Evolutionary conservation across 2,113 vertebrate genomes (phyloP), one percentile per base, ranked within the genome.

Genomic region (Manacus vitellinus): DNA sequence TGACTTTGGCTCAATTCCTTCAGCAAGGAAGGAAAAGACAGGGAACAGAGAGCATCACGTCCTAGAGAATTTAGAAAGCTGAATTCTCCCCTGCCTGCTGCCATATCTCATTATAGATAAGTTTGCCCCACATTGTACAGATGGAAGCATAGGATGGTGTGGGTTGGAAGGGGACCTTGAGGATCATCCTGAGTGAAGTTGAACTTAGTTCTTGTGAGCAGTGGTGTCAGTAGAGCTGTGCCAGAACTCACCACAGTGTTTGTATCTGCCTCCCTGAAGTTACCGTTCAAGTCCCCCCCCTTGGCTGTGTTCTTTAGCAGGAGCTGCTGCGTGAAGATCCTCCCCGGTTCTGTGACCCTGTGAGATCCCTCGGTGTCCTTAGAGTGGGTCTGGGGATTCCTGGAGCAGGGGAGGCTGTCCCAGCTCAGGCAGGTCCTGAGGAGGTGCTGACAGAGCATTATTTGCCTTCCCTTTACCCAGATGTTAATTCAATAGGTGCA

Each of bases 381-480:
- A 10, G 39, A 10, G 39, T 62, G 55, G 7, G 5, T 51, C 30
- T 61, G 0, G 0, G 30, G 41, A 25, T 21, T 51, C 49, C 37
- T 0, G 0, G 51, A 58, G n/a, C 46, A 23, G 4, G 19, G 43
- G 30, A 84, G 21, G 43, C 47, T 58, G 31, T 61, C 41, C 46
- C 24, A 15, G 17, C 7, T 58, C 41, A 54, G 55, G 61, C 56
- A 62, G 54, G 33, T 25, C 62, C 43, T 52, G 8, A 59, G 49
- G 47, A 75, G 28, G 20, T 5, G 5, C 66, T 12, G 14, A 5
- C 31, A 52, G 43, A 66, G 16, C 14, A 12, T 49, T 82, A 43
- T 61, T 27, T 8, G 22, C 21, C 12, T 65, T 70, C 8, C 8
- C 5, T 2, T 49, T 63, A 33, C 5, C 35, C 43, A 30, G 22